Evolutionary conservation across 2,888 invertebrate genomes (phyloP).

Genomic region (Dolichopus griseipennis): DNA sequence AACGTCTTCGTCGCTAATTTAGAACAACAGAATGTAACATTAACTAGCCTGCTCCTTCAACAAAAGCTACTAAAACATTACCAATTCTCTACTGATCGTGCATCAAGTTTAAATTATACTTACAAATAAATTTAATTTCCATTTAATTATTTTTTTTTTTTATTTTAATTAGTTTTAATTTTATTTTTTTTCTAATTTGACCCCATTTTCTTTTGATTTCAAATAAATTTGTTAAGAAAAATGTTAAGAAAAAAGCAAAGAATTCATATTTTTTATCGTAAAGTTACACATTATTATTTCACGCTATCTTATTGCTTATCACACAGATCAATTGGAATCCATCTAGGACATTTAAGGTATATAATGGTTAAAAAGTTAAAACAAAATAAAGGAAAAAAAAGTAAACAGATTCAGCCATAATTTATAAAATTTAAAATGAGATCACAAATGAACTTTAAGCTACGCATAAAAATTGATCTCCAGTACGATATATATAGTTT

Average conservation of each 20-base stretch:
- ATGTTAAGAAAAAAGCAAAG: slow-evolving; percentile 11
- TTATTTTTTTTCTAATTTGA: background rate
- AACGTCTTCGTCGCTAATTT: no score
- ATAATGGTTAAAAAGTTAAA: slow-evolving; percentile 28
- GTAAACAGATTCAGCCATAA: slow-evolving; percentile 16
- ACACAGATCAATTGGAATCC: slow-evolving; percentile 46
- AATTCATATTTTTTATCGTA: slow-evolving; percentile 22
- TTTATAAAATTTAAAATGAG: slow-evolving; percentile 15
- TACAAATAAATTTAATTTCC: no score
- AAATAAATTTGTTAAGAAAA: background rate
- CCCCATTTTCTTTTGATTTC: background rate
- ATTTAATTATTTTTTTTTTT: no score
- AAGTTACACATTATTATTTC: slow-evolving; percentile 28
- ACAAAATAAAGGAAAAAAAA: slow-evolving; percentile 17
- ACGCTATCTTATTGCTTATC: slow-evolving; percentile 28
- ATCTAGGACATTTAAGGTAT: slow-evolving; percentile 46
- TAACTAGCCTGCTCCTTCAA: no score
- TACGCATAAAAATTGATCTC: no score
- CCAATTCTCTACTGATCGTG: no score
- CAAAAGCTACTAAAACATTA: no score
- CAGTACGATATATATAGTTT: no score
- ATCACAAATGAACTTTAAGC: no score
- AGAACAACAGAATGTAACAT: no score
- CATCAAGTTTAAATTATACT: no score
- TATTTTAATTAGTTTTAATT: background rate